phyloP scores from a whole-genome alignment of 2,888 invertebrate genomes.

The Limulus polyphemus region DNA sequence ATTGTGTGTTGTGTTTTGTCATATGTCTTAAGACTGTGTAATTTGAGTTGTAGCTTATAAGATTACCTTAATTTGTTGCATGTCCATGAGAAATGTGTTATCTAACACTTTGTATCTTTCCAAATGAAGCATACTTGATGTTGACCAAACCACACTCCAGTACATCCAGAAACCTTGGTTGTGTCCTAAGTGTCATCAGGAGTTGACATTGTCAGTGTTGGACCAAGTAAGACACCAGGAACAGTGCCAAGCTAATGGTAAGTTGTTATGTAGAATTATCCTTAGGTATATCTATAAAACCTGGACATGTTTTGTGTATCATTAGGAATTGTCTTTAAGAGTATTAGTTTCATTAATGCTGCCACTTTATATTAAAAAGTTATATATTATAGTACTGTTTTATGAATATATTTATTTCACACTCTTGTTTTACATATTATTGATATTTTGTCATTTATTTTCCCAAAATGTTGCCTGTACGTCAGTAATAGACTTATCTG shows the following conservation, averaged over 20 bases:
- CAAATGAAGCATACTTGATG: constrained; percentile 25
- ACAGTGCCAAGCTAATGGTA: constrained; percentile 36
- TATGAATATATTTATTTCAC: constrained; percentile 4
- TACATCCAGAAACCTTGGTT: constrained; percentile 53
- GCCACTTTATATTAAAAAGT: constrained; percentile 5
- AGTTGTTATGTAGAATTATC: background rate
- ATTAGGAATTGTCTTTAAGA: too few species aligned
- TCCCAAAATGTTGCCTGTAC: too few species aligned
- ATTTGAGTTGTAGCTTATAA: too few species aligned
- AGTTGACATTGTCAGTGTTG: constrained; percentile 51
- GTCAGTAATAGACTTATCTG: too few species aligned
- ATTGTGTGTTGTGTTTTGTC: too few species aligned
- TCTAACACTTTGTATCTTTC: too few species aligned
- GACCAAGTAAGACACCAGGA: constrained; percentile 60
- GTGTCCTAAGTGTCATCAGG: constrained; percentile 55
- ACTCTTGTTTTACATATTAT: background rate
- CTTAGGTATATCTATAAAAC: background rate
- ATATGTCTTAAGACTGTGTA: too few species aligned
- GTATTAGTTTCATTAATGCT: background rate
- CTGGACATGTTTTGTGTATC: background rate
- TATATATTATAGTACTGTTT: background rate
- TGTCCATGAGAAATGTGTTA: too few species aligned
- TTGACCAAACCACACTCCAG: constrained; percentile 38
- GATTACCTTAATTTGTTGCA: too few species aligned
- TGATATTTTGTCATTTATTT: background rate